These are phyloP conservation scores for Helicolenus hilgendorfi DNA, from an alignment of 2,797 vertebrate genomes.

Conservation along the genomic window DNA sequence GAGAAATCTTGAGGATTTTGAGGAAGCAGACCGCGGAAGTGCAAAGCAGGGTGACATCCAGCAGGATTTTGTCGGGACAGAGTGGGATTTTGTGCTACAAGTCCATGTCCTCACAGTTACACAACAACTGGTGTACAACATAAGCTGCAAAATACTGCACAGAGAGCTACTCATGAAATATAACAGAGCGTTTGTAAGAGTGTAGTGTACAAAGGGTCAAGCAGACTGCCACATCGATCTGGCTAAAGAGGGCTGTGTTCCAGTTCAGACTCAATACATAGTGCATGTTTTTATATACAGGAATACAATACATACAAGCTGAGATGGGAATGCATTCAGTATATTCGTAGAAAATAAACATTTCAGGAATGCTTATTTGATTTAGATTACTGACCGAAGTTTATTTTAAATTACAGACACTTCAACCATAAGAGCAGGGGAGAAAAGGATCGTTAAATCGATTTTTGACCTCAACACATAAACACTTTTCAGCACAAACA, in stretches of 20 bases:
- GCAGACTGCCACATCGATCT: neutral
- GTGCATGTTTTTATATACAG: neutral
- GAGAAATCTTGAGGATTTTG: conserved; percentile 7
- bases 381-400: neutral
- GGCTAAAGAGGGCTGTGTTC: neutral
- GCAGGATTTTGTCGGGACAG: conserved; percentile 31
- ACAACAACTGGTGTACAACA: neutral
- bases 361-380: neutral
- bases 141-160: neutral
- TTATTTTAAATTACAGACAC: neutral
- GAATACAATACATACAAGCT: neutral
- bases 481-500: neutral
- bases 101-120: neutral
- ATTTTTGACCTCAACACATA: neutral
- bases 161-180: conserved; percentile 16
- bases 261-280: neutral
- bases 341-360: neutral
- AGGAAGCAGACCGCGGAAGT: conserved; percentile 3
- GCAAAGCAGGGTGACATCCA: conserved; percentile 26
- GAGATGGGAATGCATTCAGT: neutral
- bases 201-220: neutral
- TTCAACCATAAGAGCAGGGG: neutral
- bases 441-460: neutral
- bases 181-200: neutral
- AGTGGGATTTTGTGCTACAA: conserved; percentile 35